Evolutionary conservation across 2,113 vertebrate genomes (phyloP).

Genomic region (Nerophis ophidion): DNA sequence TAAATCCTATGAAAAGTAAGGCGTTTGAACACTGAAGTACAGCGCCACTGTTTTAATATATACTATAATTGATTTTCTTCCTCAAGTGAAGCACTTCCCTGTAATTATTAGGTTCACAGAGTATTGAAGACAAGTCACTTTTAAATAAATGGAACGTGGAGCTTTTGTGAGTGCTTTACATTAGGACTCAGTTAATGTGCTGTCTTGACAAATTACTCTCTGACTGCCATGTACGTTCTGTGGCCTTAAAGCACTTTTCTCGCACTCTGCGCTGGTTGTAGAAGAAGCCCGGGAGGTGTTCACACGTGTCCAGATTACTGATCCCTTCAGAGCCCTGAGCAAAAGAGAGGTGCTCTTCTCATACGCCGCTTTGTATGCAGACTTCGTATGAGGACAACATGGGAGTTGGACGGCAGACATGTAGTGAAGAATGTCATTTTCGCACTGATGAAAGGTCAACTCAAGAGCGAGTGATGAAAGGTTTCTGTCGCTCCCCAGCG

Average conservation of each 20-base stretch:
- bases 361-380: conserved; percentile 32
- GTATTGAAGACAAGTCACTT: conserved; percentile 12
- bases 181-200: conserved; percentile 38
- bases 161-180: conserved; percentile 42
- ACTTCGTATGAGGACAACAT: conserved; percentile 31
- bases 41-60: background rate
- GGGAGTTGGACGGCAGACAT: conserved; percentile 24
- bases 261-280: conserved; percentile 12
- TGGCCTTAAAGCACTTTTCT: conserved; percentile 24
- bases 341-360: conserved; percentile 27
- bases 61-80: conserved; percentile 7
- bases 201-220: conserved; percentile 48
- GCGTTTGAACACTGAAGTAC: too few relatives aligned
- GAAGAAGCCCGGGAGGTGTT: conserved; percentile 42
- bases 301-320: conserved; percentile 57
- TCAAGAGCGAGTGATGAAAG: conserved; percentile 17
- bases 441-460: conserved; percentile 27
- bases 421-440: conserved; percentile 20
- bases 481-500: conserved; percentile 13
- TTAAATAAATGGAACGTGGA: conserved; percentile 42
- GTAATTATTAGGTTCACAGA: conserved; percentile 34
- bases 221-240: conserved; percentile 29
- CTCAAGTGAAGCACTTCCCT: conserved; percentile 27
- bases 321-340: conserved; percentile 29
- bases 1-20: too few relatives aligned